Base-by-base conservation (phyloP, 2,797 vertebrate genomes). In the Zalophus californianus region DNA sequence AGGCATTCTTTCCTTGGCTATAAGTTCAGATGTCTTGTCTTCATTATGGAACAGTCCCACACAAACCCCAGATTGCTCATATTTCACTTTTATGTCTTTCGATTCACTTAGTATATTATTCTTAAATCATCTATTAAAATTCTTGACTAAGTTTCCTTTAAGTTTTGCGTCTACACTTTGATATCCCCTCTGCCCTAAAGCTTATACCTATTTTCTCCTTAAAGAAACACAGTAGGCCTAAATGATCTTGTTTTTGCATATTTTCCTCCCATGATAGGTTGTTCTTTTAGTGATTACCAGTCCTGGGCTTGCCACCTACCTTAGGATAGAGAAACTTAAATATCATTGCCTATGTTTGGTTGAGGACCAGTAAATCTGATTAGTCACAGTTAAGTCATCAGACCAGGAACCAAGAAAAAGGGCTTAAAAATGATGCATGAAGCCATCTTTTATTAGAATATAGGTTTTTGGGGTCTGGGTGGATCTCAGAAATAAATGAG, bases 1-100 rank as follows among this genome's bases (percentile, higher is more conserved):
- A 96, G 87, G 80, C 92, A 85, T 93, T 90, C 87, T 87, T 96
- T 91, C 77, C 66, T 72, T 44, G 72, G 32, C 72, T 72, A 0
- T 66, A 16, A 64, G 21, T 95, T 90, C 70, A 68, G 41, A 92
- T 73, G 75, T 85, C 70, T 97, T 97, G 91, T 91, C 90, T 95
- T 96, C 83, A 90, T 95, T 96, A 82, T 9, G 77, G 80, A 87
- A 82, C 60, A 93, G 41, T 20, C 79, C 62, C 4, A 1, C 60
- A 64, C 86, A 89, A 97, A 70, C 83, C 52, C 14, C 78, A 75
- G 58, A 62, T 77, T 48, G n/a, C 84, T 97, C 77, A 23, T 88
- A 75, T 93, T 96, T 95, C 72, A 52, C 80, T 91, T 96, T 91
- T 70, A 90, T 77, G 64, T 73, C 78, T 93, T 96, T 88, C 9